Evolutionary conservation across 2,888 invertebrate genomes (phyloP).

Genomic region (Campaea margaritaria): DNA sequence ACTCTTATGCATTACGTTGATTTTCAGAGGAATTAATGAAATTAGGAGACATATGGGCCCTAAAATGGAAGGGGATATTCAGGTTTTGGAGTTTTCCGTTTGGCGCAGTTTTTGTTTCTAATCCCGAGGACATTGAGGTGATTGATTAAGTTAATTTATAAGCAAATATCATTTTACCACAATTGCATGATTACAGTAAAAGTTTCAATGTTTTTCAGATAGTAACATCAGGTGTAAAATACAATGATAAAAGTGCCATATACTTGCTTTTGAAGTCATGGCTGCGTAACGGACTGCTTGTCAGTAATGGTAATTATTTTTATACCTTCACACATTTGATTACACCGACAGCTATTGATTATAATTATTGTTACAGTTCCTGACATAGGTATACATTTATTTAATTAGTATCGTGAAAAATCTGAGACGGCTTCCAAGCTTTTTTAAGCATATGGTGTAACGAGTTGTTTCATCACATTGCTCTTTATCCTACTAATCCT

Average conservation of each 20-base stretch:
- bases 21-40: conserved; percentile 61
- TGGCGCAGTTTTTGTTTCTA: conserved; percentile 61
- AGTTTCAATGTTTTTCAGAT: conserved; percentile 19
- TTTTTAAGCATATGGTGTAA: no score
- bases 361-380: no score
- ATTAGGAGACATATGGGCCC: conserved; percentile 49
- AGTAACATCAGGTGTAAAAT: conserved; percentile 51
- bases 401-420: no score
- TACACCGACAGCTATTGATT: no score
- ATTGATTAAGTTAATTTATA: no score
- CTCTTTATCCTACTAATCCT: no score
- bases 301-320: conserved; percentile 26
- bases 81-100: conserved; percentile 56
- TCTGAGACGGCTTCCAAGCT: no score
- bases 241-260: conserved; percentile 79
- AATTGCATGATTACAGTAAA: no score
- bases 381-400: no score
- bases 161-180: no score
- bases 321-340: no score
- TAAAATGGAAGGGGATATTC: conserved; percentile 55
- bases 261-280: conserved; percentile 81
- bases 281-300: conserved; percentile 81
- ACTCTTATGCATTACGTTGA: background rate
- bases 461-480: no score
- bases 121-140: conserved; percentile 66